Evolutionary conservation across 2,888 invertebrate genomes (phyloP).

Genomic region (Pterostichus niger): DNA sequence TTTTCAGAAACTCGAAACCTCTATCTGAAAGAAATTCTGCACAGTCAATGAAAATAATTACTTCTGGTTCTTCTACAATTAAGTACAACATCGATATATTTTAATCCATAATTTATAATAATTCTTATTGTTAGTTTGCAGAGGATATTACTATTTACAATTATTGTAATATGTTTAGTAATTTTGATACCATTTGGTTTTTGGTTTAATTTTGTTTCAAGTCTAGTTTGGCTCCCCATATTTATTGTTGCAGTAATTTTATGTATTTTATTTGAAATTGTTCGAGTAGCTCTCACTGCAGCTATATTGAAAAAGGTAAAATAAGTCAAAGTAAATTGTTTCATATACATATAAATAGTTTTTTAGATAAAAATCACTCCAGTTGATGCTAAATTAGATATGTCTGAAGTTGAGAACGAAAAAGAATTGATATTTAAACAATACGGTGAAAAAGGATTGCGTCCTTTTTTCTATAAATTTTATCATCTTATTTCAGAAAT

Average conservation of each 20-base stretch:
- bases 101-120: too few species aligned
- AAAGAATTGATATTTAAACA: conserved; percentile 41
- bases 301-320: conserved; percentile 30
- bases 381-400: conserved; percentile 32
- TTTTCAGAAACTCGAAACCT: background rate
- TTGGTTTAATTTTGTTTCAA: conserved; percentile 36
- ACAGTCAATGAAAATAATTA: too few species aligned
- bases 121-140: background rate
- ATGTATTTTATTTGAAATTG: conserved; percentile 25
- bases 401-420: conserved; percentile 27
- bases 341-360: background rate
- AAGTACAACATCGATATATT: too few species aligned
- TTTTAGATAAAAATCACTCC: background rate
- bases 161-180: too few species aligned
- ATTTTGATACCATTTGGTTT: conserved; percentile 27
- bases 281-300: conserved; percentile 31
- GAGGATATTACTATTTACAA: background rate
- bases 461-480: conserved; percentile 32
- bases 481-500: conserved; percentile 52
- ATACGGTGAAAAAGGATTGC: conserved; percentile 36
- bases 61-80: too few species aligned
- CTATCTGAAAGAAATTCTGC: too few species aligned
- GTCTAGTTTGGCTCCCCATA: conserved; percentile 54
- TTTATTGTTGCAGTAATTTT: conserved; percentile 14
- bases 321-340: background rate